phyloP scores from a whole-genome alignment of 1,140 invertebrate genomes.

The Brachionus manjavacas region DNA sequence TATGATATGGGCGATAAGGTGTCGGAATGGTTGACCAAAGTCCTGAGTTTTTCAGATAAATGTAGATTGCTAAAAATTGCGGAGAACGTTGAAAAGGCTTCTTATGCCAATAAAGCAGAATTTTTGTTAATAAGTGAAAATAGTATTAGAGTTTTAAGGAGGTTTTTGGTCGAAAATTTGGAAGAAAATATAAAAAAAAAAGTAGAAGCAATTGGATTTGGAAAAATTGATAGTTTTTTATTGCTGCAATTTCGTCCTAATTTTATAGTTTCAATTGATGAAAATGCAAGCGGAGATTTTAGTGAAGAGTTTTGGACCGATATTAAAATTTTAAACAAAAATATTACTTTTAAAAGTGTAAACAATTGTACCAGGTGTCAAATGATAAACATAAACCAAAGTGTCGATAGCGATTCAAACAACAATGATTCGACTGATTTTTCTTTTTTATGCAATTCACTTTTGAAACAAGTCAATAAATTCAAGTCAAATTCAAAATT shows the following conservation, averaged over 20 bases:
- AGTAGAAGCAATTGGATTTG: not conserved
- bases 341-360: not conserved
- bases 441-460: conserved; percentile 9
- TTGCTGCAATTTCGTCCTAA: conserved; percentile 30
- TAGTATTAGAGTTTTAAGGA: not conserved
- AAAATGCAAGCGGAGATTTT: not conserved
- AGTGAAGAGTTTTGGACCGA: conserved; percentile 21
- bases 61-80: not conserved
- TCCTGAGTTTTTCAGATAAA: not conserved
- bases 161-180: not conserved
- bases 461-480: conserved; percentile 21
- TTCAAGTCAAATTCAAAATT: conserved; percentile 39
- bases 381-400: conserved; percentile 42
- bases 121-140: conserved; percentile 26
- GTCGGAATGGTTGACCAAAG: not conserved
- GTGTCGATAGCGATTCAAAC: not conserved
- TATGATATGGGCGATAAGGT: not conserved
- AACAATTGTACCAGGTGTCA: conserved; percentile 36
- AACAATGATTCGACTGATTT: not conserved
- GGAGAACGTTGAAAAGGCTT: not conserved
- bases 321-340: conserved; percentile 1
- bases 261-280: not conserved
- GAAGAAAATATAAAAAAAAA: not conserved
- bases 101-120: conserved; percentile 35
- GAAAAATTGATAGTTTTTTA: not conserved